Percentiles rank a stretch among this genome's conserved stretches.
phyloP scores from a whole-genome alignment of 2,888 invertebrate genomes.

The Orchestes rusci region DNA sequence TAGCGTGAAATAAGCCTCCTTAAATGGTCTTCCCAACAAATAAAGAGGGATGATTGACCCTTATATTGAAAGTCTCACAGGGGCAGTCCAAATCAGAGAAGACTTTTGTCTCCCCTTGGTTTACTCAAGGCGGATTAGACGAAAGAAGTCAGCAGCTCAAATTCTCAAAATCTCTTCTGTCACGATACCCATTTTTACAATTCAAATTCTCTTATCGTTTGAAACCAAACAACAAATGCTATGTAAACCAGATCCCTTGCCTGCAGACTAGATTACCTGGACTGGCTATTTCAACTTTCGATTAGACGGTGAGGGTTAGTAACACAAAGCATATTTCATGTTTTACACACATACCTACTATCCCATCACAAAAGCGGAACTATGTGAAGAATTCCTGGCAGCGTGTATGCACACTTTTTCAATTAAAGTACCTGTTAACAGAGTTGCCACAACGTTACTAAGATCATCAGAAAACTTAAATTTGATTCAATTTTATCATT shows the following conservation, averaged over 20 bases:
- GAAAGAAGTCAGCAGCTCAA: too few relatives aligned
- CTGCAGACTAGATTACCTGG: too few relatives aligned
- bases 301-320: conserved; percentile 1
- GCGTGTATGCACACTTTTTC: conserved; percentile 7
- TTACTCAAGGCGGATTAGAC: too few relatives aligned
- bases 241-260: too few relatives aligned
- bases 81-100: conserved; percentile 36
- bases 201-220: too few relatives aligned
- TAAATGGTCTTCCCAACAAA: conserved; percentile 33
- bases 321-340: conserved; percentile 7
- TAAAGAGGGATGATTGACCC: conserved; percentile 39
- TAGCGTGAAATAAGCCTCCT: conserved; percentile 24
- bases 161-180: too few relatives aligned
- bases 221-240: too few relatives aligned
- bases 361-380: conserved; percentile 7
- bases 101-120: conserved; percentile 21
- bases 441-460: too few relatives aligned
- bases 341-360: conserved; percentile 10
- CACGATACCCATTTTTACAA: too few relatives aligned
- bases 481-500: too few relatives aligned
- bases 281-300: neutral
- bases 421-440: too few relatives aligned
- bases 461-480: too few relatives aligned
- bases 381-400: conserved; percentile 9
- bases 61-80: conserved; percentile 32